Base-by-base conservation (phyloP, 2,797 vertebrate species). In the Schizopygopsis malacanthus region DNA sequence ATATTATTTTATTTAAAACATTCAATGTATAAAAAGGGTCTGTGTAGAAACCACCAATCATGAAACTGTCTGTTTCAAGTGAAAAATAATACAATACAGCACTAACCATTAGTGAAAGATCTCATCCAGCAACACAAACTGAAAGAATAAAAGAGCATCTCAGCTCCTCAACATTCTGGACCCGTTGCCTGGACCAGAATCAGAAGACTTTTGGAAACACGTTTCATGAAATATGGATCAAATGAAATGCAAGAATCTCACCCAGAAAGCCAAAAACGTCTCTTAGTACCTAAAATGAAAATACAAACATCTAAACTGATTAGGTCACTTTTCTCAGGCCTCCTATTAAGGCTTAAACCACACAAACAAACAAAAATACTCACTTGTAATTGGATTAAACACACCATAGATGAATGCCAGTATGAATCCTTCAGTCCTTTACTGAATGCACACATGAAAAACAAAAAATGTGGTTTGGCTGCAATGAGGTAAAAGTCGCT, bases 181-280 rank as follows among this genome's bases (percentile, higher is more conserved):
- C 52, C 59, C 37, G n/a, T 82, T 61, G 80, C 65, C 79, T 89
- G 85, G 79, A 90, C 52, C 37, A 47, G 28, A 84, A 88, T 87
- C 82, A 82, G 63, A 86, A 52, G 78, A 78, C 37, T 85, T 37
- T 54, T 10, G 84, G 61, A 82, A 83, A 81, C 50, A 65, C 22
- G 8, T 82, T 85, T 85, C 79, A 88, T 86, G 54, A 90, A 90
- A 90, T 81, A 87, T 83, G 80, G 80, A 89, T 89, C 33, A 79
- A 81, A 77, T 83, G 61, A 85, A 85, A 87, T 59, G 78, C 63
- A 85, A 86, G 70, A 63, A 78, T 78, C 82, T 87, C 61, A 82
- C 28, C 72, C 76, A 79, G 73, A 72, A 71, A 79, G 45, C 81
- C 10, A 43, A 72, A 88, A 61, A 47, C 18, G 13, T 25, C 6